Conservation (phyloP, 2,797 vertebrate species). For the Anguilla marmorata region DNA sequence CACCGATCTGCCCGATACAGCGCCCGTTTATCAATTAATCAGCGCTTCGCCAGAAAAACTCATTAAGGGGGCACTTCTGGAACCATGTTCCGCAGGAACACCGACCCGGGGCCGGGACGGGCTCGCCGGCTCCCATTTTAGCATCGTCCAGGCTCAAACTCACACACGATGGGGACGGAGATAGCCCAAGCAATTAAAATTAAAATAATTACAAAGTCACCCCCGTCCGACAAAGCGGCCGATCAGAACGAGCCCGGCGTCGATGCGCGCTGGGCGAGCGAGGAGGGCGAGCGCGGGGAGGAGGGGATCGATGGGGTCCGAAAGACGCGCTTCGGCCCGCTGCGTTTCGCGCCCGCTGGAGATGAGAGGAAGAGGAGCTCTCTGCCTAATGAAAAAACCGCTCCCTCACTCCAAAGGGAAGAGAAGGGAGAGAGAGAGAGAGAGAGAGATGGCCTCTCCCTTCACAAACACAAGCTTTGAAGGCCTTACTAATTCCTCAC, state of each 20-base stretch:
- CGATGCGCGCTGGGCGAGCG: conserved; percentile 47
- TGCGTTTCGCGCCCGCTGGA: conserved; percentile 21
- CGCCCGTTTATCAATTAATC: conserved; percentile 74
- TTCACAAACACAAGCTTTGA: neutral
- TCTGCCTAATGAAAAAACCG: conserved; percentile 18
- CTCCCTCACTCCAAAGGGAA: neutral
- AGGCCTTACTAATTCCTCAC: neutral
- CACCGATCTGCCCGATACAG: conserved; percentile 71
- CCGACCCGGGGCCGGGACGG: neutral
- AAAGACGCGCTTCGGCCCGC: conserved; percentile 21
- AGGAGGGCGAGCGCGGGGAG: neutral
- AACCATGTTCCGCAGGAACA: conserved; percentile 32
- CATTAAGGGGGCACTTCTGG: conserved; percentile 62
- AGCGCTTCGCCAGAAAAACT: conserved; percentile 68
- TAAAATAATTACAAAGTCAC: conserved; percentile 85
- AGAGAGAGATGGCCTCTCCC: conserved; percentile 13
- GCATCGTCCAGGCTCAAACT: conserved; percentile 69
- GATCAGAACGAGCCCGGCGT: conserved; percentile 72
- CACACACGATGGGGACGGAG: conserved; percentile 70
- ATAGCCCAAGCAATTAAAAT: conserved; percentile 83
- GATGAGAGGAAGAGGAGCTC: conserved; percentile 30
- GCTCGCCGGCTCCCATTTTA: conserved; percentile 51
- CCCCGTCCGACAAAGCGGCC: conserved; percentile 64
- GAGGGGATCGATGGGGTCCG: conserved; percentile 47
- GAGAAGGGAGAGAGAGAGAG: neutral